Conservation (phyloP, 2,113 vertebrate species). For the Aldabrachelys gigantea region DNA sequence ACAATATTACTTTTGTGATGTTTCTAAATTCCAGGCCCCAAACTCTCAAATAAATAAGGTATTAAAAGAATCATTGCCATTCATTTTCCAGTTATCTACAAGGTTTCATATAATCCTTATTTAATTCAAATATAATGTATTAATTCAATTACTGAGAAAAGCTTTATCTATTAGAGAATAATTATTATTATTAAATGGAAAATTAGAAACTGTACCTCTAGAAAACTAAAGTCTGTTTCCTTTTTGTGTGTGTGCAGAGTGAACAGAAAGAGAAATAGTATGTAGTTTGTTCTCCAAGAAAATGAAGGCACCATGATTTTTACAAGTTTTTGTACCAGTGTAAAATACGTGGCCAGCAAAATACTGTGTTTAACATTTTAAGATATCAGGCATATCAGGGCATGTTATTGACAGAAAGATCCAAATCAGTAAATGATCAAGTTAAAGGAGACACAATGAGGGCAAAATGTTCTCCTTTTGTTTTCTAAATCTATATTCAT, state of each 20-base stretch:
- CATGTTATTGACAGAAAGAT: background rate
- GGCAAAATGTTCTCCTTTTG: background rate
- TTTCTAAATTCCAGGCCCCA: background rate
- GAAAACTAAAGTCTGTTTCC: background rate
- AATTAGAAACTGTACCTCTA: background rate
- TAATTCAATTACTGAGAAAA: constrained; percentile 2
- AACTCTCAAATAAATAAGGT: background rate
- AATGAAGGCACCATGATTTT: background rate
- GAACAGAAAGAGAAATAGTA: background rate
- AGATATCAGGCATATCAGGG: background rate
- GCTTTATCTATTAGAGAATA: background rate
- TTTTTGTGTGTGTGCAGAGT: background rate
- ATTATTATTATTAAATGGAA: background rate
- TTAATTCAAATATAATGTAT: background rate
- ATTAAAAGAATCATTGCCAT: constrained; percentile 12
- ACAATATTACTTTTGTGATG: background rate
- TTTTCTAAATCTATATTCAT: background rate
- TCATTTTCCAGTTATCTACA: background rate
- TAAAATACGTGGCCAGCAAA: background rate
- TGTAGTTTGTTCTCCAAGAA: background rate
- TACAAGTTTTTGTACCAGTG: background rate
- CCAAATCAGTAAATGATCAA: background rate
- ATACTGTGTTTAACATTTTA: background rate
- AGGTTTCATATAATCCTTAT: constrained; percentile 11
- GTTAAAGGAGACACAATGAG: background rate